Conservation (phyloP, 2,797 vertebrate species). For the Xenopus petersii region DNA sequence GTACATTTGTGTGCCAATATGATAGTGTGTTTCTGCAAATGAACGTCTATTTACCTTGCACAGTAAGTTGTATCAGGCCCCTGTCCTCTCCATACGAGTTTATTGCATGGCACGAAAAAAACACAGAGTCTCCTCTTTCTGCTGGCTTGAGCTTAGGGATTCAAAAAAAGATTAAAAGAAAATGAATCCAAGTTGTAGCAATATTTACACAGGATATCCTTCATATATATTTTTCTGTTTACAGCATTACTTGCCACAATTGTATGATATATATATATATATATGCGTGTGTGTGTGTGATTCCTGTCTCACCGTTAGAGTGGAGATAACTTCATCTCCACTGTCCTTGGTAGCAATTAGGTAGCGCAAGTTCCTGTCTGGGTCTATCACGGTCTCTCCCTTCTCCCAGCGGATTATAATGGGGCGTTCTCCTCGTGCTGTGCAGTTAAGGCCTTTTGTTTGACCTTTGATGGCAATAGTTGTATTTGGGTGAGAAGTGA, state of each 20-base stretch:
- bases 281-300: neutral
- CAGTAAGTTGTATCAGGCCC: conserved; percentile 94
- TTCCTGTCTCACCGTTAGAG: conserved; percentile 79
- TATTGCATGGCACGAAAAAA: conserved; percentile 97
- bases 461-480: conserved; percentile 97
- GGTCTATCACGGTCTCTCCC: conserved; percentile 95
- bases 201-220: neutral
- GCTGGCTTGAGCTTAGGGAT: conserved; percentile 84
- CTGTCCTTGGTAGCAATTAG: conserved; percentile 94
- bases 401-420: conserved; percentile 99
- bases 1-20: neutral
- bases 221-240: neutral
- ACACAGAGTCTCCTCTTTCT: conserved; percentile 93
- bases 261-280: no score
- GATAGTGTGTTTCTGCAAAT: no score
- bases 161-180: neutral
- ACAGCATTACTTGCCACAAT: no score
- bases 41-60: conserved; percentile 78
- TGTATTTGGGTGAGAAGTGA: conserved; percentile 97
- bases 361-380: conserved; percentile 89
- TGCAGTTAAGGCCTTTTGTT: conserved; percentile 95
- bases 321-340: conserved; percentile 93
- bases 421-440: conserved; percentile 89
- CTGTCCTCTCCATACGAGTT: conserved; percentile 95
- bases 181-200: neutral